These are phyloP conservation scores for Clarias magur DNA, from an alignment of 2,113 vertebrate species.

Conservation along the genomic window DNA sequence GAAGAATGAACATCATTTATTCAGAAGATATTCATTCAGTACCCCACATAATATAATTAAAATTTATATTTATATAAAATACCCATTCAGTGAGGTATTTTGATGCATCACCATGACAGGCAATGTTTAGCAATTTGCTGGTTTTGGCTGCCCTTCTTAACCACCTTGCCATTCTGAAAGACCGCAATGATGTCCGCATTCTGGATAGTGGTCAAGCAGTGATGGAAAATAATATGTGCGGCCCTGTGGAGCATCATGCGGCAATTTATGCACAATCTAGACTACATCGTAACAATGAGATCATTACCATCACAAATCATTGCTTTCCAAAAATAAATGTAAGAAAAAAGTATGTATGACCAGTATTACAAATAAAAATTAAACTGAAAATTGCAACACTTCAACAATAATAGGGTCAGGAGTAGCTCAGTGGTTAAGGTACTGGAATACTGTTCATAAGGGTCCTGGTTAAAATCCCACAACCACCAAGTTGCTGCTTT, in stretches of 20 bases:
- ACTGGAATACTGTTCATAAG: too few relatives aligned
- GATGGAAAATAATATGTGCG: slow-evolving; percentile 78
- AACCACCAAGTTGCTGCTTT: too few relatives aligned
- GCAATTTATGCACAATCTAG: slow-evolving; percentile 77
- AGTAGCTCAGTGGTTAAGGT: too few relatives aligned
- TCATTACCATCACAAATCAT: neutral
- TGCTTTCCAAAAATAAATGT: too few relatives aligned
- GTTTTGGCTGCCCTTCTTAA: slow-evolving; percentile 78
- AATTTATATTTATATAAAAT: neutral
- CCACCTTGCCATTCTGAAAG: slow-evolving; percentile 68
- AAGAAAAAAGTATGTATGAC: too few relatives aligned
- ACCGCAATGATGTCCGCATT: slow-evolving; percentile 77
- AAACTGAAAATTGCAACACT: too few relatives aligned
- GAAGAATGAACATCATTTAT: neutral
- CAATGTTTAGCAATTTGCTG: slow-evolving; percentile 74
- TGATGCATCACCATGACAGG: slow-evolving; percentile 19
- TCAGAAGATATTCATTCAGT: neutral
- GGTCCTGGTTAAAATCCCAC: too few relatives aligned
- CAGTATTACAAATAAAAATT: too few relatives aligned
- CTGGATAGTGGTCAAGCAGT: slow-evolving; percentile 79
- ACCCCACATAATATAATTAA: neutral
- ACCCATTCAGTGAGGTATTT: neutral
- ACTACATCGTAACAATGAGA: neutral
- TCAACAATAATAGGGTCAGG: too few relatives aligned
- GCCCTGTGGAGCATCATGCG: slow-evolving; percentile 75